A percentile compares a stretch with the other conserved stretches of the same genome.
Conservation (phyloP, 2,888 invertebrate genomes). For the Trissolcus brochymenae region DNA sequence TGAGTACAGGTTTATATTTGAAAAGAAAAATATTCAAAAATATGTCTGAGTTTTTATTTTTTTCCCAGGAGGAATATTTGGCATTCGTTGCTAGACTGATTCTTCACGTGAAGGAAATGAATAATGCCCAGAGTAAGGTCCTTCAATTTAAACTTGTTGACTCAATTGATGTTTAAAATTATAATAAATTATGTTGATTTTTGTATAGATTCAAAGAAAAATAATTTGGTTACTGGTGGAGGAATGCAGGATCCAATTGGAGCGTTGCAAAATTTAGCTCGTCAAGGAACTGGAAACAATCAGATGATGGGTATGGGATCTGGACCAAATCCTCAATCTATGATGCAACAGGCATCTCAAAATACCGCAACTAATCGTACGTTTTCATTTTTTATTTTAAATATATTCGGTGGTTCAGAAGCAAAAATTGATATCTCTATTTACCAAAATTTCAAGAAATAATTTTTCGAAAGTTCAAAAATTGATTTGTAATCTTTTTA, state of each 20-base stretch:
- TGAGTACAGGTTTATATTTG: constrained; percentile 59
- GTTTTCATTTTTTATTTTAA: constrained; percentile 2
- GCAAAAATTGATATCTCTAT: neutral
- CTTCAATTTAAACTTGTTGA: neutral
- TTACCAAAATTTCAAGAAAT: too few species aligned
- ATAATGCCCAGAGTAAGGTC: constrained; percentile 78
- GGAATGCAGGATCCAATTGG: constrained; percentile 91
- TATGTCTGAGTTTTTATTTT: neutral
- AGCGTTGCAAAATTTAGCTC: constrained; percentile 90
- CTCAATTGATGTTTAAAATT: too few species aligned
- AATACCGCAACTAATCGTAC: constrained; percentile 72
- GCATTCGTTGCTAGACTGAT: constrained; percentile 93
- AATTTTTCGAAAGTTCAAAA: too few species aligned
- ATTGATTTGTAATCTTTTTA: too few species aligned
- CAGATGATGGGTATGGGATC: constrained; percentile 80
- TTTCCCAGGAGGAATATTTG: constrained; percentile 88
- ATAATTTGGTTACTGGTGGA: constrained; percentile 71
- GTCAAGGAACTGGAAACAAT: constrained; percentile 81
- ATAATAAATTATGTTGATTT: constrained; percentile 10
- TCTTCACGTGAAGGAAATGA: constrained; percentile 92
- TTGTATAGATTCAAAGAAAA: constrained; percentile 48
- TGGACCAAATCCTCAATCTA: constrained; percentile 79
- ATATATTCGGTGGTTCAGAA: too few species aligned
- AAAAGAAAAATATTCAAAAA: too few species aligned
- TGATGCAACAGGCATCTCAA: constrained; percentile 80